Percentiles rank a stretch among this genome's conserved stretches.
phyloP scores from a whole-genome alignment of 2,113 vertebrate species.

The Alaudala cheleensis region DNA sequence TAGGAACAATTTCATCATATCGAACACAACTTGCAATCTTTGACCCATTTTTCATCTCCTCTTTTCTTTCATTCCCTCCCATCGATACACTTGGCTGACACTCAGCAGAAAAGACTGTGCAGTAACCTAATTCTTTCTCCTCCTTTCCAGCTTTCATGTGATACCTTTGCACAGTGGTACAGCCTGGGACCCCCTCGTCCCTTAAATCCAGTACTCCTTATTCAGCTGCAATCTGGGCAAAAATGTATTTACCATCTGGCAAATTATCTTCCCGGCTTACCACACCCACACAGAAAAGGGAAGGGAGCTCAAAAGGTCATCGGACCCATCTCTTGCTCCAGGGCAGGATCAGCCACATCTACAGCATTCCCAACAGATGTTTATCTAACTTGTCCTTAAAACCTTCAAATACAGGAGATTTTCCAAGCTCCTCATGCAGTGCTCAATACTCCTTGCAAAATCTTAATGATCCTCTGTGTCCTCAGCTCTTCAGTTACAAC shows the following conservation, averaged over 20 bases:
- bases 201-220: not conserved
- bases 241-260: slow-evolving; percentile 62
- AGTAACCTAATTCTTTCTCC: not conserved
- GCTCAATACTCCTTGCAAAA: slow-evolving; percentile 42
- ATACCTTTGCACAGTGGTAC: not conserved
- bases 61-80: not conserved
- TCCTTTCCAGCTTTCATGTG: not conserved
- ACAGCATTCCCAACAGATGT: slow-evolving; percentile 56
- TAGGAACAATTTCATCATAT: slow-evolving; percentile 55
- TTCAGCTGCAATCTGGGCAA: slow-evolving; percentile 24
- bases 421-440: slow-evolving; percentile 18
- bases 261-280: slow-evolving; percentile 40
- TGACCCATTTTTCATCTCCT: slow-evolving; percentile 50
- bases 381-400: slow-evolving; percentile 50
- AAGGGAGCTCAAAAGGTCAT: slow-evolving; percentile 57
- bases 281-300: slow-evolving; percentile 16
- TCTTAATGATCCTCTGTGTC: slow-evolving; percentile 59
- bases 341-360: slow-evolving; percentile 54
- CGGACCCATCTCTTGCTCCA: not conserved
- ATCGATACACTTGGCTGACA: not conserved
- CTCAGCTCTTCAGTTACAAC: slow-evolving; percentile 61
- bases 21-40: slow-evolving; percentile 39
- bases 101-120: slow-evolving; percentile 10
- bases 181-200: not conserved
- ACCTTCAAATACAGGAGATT: not conserved